Conservation (phyloP, 2,797 vertebrate species). For the Rhincodon typus region DNA sequence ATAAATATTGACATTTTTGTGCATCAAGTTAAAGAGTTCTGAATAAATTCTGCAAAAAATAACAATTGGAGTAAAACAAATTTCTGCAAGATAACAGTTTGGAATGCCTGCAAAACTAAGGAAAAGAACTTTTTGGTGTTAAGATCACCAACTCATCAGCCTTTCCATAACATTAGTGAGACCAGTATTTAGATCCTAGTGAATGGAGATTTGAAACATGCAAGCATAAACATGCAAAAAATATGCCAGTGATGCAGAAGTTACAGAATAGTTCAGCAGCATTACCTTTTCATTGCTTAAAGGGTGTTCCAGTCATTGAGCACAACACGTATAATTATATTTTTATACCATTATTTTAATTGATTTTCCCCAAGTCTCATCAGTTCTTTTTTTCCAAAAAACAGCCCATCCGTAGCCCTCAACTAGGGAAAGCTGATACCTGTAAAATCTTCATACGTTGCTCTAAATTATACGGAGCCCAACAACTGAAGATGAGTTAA, state of each 20-base stretch:
- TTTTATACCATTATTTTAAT: background rate
- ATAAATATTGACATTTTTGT: background rate
- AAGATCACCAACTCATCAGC: background rate
- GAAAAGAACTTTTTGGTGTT: background rate
- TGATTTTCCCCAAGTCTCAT: background rate
- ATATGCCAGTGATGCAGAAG: background rate
- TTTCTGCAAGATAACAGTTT: background rate
- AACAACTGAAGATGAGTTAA: background rate
- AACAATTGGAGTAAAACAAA: background rate
- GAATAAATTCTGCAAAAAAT: background rate
- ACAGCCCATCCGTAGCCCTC: background rate
- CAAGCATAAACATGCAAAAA: background rate
- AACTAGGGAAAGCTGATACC: background rate
- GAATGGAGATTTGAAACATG: background rate
- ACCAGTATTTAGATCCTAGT: background rate
- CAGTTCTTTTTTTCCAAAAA: background rate
- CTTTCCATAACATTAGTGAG: background rate
- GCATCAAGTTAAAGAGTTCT: background rate
- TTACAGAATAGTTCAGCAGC: background rate
- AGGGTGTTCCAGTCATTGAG: background rate
- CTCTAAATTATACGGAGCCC: background rate
- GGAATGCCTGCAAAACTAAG: background rate
- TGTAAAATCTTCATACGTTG: background rate
- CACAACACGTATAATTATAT: background rate
- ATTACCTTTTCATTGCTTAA: background rate